Evolutionary conservation across 2,888 invertebrate species (phyloP), one percentile per base, ranked within the genome.

Genomic region (Pharmacophagus antenor): DNA sequence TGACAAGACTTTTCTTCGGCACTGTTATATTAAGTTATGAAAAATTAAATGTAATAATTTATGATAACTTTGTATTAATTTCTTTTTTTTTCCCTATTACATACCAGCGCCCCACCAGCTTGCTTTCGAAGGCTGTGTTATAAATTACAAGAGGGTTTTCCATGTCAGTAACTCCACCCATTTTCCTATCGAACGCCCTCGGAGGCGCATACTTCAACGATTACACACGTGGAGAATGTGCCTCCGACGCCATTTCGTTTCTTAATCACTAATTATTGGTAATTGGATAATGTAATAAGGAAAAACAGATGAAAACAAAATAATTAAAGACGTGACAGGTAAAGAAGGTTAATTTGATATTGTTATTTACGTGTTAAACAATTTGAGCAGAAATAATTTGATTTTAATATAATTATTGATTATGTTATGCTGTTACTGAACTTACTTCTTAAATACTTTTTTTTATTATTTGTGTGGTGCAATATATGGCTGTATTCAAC

Each of bases 171-270:
- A 69, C 55, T 72, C 67, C 70, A 68, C 72, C 73, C 73, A 76
- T 79, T 79, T 80, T 80, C 75, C 72, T 72, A 70, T 65, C 70
- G 72, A 77, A 77, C 73, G 72, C 74, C 71, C 75, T 68, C 71
- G 68, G 72, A 71, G 65, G 66, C 66, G 65, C 70, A 74, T 75
- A 73, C 71, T 72, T 73, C 65, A 71, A 69, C 73, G 72, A 76
- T 74, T 79, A 72, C 72, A 72, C 72, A 74, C 58, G 60, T 74
- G 70, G 74, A 68, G 73, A 58, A 60, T 71, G 73, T 66, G 65
- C 66, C 58, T 64, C 60, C 62, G 68, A 73, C 60, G 72, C 72
- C 66, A 73, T 68, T 55, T 63, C 67, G 58, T 25, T 58, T 51
- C 52, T 49, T 52, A 31, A 20, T 60, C 49, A 21, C 18, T 27